Conservation (phyloP, 2,113 vertebrate genomes). For the Garra rufa region DNA sequence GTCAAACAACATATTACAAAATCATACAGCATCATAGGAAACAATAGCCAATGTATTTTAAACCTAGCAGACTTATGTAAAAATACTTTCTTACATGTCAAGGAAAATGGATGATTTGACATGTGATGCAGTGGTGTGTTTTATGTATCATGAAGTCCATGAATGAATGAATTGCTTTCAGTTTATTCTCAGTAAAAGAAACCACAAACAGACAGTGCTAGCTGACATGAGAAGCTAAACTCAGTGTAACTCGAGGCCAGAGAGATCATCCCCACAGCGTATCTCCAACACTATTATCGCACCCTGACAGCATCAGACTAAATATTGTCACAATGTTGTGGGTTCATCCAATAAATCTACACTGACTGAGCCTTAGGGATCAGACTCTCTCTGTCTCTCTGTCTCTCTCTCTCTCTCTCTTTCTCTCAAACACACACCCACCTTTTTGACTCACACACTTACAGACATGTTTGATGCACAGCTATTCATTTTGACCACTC, state of each 20-base stretch:
- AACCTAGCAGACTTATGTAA: background rate
- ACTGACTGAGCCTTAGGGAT: slow-evolving; percentile 64
- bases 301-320: slow-evolving; percentile 67
- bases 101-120: background rate
- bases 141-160: background rate
- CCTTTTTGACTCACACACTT: slow-evolving; percentile 36
- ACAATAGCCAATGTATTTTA: background rate
- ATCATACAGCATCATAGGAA: background rate
- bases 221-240: slow-evolving; percentile 31
- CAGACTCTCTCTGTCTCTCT: slow-evolving; percentile 65
- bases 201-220: slow-evolving; percentile 28
- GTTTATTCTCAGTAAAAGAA: slow-evolving; percentile 23
- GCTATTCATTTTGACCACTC: background rate
- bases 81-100: background rate
- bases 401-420: slow-evolving; percentile 44
- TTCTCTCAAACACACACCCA: slow-evolving; percentile 12
- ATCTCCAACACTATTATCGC: slow-evolving; percentile 58
- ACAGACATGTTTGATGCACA: slow-evolving; percentile 6
- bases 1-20: slow-evolving; percentile 1
- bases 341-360: slow-evolving; percentile 69
- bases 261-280: slow-evolving; percentile 53
- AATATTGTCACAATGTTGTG: slow-evolving; percentile 62
- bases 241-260: slow-evolving; percentile 45
- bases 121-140: background rate
- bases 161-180: slow-evolving; percentile 26